Base-by-base conservation (phyloP, 2,113 vertebrate species). In the Holacanthus passer region DNA sequence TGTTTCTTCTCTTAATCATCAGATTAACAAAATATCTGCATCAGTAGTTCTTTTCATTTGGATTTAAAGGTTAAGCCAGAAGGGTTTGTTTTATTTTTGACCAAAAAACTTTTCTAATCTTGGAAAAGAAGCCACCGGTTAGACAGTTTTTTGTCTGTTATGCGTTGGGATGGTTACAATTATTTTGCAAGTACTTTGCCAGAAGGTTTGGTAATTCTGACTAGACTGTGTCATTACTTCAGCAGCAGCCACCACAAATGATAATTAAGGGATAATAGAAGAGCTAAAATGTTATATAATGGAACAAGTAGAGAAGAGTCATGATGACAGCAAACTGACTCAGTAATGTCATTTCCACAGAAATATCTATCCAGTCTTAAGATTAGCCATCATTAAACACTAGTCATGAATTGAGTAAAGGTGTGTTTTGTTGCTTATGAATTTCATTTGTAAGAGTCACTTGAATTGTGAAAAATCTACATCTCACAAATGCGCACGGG, bases 1-100 rank as follows among this genome's bases (percentile, higher is more conserved):
- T 13, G 17, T 16, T 64, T 24, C 52, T 24, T 56, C 22, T 27
- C 37, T 60, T 79, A 83, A 73, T 77, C 56, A 24, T n/a, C 59
- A 50, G 12, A 81, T 32, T 24, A 63, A 69, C 41, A 48, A n/a
- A 43, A 37, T 58, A 52, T 43, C 48, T 64, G 52, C 37, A 65
- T 77, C 71, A 58, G 0, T 3, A 2, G 52, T 5, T 35, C 2
- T 74, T 48, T 53, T 59, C 3, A 37, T 31, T 76, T n/a, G 12
- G n/a, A 0, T 9, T 53, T 39, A n/a, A 11, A 58, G 11, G 5
- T 19, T 24, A 45, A 2, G 8, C 37, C 17, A 55, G 5, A 5
- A 8, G 13, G 3, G 27, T 56, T 35, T 56, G 4, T 45, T 71
- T 63, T 4, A 52, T 8, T 20, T 71, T 13, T 17, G 2, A 22